Base-by-base conservation (phyloP, 2,113 vertebrate genomes). In the Ochotona princeps region DNA sequence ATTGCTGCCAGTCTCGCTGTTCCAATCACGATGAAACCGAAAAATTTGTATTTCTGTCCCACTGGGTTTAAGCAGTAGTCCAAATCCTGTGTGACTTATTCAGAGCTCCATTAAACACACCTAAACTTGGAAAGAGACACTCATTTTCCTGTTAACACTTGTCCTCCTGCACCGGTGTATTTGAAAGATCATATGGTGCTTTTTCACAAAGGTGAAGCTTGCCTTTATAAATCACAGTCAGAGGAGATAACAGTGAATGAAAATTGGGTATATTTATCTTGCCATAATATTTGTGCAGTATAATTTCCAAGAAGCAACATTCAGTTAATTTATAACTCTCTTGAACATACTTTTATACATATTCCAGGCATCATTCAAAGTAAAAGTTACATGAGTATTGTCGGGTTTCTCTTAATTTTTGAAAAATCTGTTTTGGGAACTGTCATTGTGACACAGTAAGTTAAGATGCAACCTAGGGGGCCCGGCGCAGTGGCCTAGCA, bases 311-410 rank as follows among this genome's bases (percentile, higher is more conserved):
- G 17, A 83, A 63, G 79, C 3, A 8, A 28, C 54, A 20, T 90
- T 95, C 21, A 28, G 20, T 83, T 90, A 61, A 92, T 91, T 91
- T 81, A 66, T 83, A 65, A 91, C 54, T 74, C 54, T 38, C 25
- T 83, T 32, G 67, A 54, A 32, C 38, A 74, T 17, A 5, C 26
- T 26, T 89, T 89, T 83, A 80, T 23, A 74, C 4, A 76, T 20
- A 61, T 11, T 11, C 72, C 73, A 30, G 23, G 80, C 18, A 75
- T 30, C 21, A 91, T 75, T 67, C 10, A 78, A 90, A 49, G 18
- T 26, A 57, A 74, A 30, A 79, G 25, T 83, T 79, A 51, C 28
- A 54, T 93, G 86, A 87, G 70, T 54, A 35, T 5, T 25, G 6
- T 21, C 1, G 3, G 69, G 90, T 78, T 79, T 65, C 47, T 82